Base-by-base conservation (phyloP, 2,888 invertebrate species). In the Diploptera punctata region DNA sequence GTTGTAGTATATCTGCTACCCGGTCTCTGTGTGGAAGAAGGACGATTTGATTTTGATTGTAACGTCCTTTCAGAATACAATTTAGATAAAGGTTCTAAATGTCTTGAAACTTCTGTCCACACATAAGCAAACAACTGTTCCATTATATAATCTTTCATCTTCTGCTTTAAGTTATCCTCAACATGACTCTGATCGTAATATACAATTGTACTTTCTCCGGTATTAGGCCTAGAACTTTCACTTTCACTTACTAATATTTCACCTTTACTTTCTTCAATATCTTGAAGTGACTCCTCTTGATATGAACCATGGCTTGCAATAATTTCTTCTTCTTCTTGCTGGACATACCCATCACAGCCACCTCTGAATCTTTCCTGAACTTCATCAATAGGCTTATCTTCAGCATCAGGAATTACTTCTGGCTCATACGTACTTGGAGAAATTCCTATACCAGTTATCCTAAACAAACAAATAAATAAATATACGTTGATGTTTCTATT, bases 281-380 rank as follows among this genome's bases (percentile, higher is more conserved):
- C 24, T 4, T 18, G 26, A 21, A 26, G 18, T 38, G 26, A 26
- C 7, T 65, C 21, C 18, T 65, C 44, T 3, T 26, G 29, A n/a
- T 47, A 65, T 24, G 65, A 47, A 2, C 65, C 65, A 33, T 70
- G 70, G 16, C 47, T 52, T 26, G 70, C 70, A 19, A 70, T 70
- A 18, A 70, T 31, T 57, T 57, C 57, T 10, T 31, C 57, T 13
- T 26, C 29, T 13, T 26, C 29, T 57, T 57, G 5, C 10, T 33
- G n/a, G 9, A 13, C 13, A n/a, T 57, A 26, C n/a, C 10, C 57
- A 29, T 57, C 31, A 57, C 33, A 7, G 33, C 10, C 5, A 33
- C 33, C 33, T 33, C 10, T 5, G 33, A 33, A 33, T 7, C 5
- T 10, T 33, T 7, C 33, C 10, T 33, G 7, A 29, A 29, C 57